Conservation (phyloP, 2,113 vertebrate species). For the Equus quagga region DNA sequence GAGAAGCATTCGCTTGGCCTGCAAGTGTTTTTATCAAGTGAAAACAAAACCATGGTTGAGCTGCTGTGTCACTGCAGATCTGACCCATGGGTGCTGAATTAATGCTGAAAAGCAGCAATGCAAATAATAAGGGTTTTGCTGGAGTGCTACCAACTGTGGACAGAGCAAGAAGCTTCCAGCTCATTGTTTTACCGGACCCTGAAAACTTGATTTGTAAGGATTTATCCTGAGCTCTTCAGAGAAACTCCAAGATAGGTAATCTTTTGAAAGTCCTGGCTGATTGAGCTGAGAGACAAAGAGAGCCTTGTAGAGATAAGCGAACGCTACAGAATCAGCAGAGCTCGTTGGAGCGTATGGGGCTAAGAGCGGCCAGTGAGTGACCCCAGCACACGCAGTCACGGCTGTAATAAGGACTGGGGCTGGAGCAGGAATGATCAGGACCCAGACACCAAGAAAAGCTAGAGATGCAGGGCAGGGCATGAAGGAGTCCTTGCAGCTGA, state of each 20-base stretch:
- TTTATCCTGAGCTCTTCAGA: not conserved
- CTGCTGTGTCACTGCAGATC: not conserved
- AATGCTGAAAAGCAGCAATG: not conserved
- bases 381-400: rapidly evolving
- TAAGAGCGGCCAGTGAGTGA: not conserved
- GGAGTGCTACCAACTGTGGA: not conserved
- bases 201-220: not conserved
- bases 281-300: not conserved
- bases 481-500: not conserved
- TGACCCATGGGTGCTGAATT: not conserved
- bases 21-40: not conserved
- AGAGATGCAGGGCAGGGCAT: not conserved
- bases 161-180: not conserved
- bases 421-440: too few species aligned
- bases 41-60: not conserved
- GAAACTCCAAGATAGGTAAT: not conserved
- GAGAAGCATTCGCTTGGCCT: not conserved
- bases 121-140: not conserved
- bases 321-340: not conserved
- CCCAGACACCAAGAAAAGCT: not conserved
- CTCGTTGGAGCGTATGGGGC: not conserved
- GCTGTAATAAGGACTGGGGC: not conserved
- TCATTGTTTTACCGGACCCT: not conserved
- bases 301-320: not conserved
- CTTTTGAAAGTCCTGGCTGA: conserved; percentile 3